Percentiles rank a stretch among this genome's conserved stretches.
phyloP scores from a whole-genome alignment of 2,797 vertebrate genomes.

The Xiphophorus birchmanni region DNA sequence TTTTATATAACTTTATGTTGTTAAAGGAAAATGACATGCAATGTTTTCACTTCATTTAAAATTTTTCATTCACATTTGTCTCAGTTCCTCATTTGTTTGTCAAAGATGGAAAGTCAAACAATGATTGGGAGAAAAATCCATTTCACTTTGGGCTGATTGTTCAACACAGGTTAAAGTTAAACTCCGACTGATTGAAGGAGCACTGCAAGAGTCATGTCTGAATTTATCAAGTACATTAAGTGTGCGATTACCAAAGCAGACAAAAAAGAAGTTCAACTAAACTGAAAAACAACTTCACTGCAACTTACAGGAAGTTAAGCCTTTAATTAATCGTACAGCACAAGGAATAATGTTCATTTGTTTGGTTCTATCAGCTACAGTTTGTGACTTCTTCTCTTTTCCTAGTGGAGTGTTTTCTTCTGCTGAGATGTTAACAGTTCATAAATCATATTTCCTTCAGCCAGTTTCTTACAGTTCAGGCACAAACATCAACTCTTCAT shows the following conservation, averaged over 20 bases:
- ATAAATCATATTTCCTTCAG: not conserved
- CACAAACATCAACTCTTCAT: not conserved
- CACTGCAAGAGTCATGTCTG: not conserved
- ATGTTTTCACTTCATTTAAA: not conserved
- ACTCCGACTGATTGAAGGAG: not conserved
- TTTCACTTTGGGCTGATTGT: not conserved
- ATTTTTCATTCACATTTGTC: not conserved
- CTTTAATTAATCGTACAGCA: not conserved
- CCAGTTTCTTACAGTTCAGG: not conserved
- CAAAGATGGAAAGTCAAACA: not conserved
- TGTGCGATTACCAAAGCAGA: not conserved
- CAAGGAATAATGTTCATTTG: not conserved
- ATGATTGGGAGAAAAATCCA: not conserved
- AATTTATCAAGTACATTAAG: not conserved
- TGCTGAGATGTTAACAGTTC: not conserved
- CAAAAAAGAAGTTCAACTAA: not conserved
- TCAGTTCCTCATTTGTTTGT: not conserved
- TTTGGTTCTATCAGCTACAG: not conserved
- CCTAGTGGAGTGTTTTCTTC: not conserved
- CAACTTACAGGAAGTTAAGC: not conserved
- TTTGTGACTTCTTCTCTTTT: not conserved
- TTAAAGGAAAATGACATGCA: not conserved
- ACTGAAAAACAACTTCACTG: not conserved
- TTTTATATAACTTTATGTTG: not conserved
- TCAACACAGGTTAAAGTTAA: not conserved